Conservation (phyloP, 2,888 invertebrate genomes). For the Conus canariensis region DNA sequence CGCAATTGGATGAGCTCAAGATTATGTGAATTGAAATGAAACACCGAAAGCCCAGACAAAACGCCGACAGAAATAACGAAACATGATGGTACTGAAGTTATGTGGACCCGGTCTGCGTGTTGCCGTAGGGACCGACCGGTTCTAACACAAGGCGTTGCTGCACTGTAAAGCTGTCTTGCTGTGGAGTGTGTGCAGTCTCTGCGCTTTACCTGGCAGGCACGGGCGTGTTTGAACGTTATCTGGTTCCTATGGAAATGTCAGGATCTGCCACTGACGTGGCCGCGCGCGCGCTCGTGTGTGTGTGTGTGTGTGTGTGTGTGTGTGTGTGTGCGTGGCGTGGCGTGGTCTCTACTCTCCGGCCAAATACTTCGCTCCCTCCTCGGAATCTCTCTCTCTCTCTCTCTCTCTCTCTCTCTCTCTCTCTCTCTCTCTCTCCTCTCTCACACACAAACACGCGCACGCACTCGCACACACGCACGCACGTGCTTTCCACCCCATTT, state of each 20-base stretch:
- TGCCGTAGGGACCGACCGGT: too few species aligned
- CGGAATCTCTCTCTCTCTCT: background rate
- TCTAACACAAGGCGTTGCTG: too few species aligned
- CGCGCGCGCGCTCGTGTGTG: background rate
- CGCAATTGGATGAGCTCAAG: too few species aligned
- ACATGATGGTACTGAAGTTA: too few species aligned
- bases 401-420: constrained; percentile 2
- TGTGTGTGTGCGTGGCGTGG: background rate
- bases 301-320: background rate
- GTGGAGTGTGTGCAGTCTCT: background rate
- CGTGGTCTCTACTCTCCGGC: background rate
- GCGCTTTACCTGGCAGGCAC: background rate
- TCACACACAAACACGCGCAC: background rate
- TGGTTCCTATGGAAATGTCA: constrained; percentile 30
- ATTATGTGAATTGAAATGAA: too few species aligned
- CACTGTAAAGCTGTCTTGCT: background rate
- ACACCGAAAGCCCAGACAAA: too few species aligned
- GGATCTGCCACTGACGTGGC: constrained; percentile 11
- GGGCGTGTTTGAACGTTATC: constrained; percentile 27
- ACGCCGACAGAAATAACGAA: too few species aligned
- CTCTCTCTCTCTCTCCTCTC: background rate
- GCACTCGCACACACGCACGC: too few species aligned
- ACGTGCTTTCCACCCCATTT: too few species aligned
- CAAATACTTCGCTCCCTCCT: background rate
- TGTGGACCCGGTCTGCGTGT: too few species aligned